Base-by-base conservation (phyloP, 2,888 invertebrate genomes). In the Platycheirus rosarum region DNA sequence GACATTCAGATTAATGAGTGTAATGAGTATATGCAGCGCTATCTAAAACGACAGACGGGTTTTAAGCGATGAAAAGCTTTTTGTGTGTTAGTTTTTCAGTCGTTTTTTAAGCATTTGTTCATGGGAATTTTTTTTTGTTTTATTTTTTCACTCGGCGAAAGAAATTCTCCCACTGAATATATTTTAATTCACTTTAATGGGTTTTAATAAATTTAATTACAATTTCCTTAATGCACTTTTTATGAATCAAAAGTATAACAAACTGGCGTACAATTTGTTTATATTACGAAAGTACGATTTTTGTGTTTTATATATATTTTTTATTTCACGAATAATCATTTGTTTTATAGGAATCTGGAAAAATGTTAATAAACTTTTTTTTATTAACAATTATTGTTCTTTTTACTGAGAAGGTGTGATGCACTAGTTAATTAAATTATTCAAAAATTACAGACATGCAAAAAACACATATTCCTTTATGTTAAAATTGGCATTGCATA, bases 111-210 rank as follows among this genome's bases (percentile, higher is more conserved):
- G 7, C 18, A 2, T 29, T 55, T 20, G n/a, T 29, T 26, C 9
- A 32, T 46, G 26, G 11, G 13, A 37, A 18, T 11, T 20, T n/a
- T 40, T 11, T 32, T 13, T 4, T 14, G 1, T 37, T 35, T 46
- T 23, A 23, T 48, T 55, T 23, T n/a, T 49, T 76, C 40, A 57
- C 53, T 35, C 16, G 29, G n/a, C 8, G 37, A 42, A 29, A n/a
- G 23, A 8, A 44, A 53, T 66, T 46, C 18, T 70, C 42, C 62
- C 51, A 71, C 40, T 76, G 62, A 68, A 71, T 62, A 35, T n/a
- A 48, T 49, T 74, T 62, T 62, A 62, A 78, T 63, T 69, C 68
- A 74, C 71, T 80, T 70, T 62, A 55, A 66, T 46, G 46, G 37
- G 13, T 70, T 69, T 69, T 37, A 65, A 65, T 73, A 74, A 53